Conservation (phyloP, 1,140 invertebrate species). For the Drosophila serrata region DNA sequence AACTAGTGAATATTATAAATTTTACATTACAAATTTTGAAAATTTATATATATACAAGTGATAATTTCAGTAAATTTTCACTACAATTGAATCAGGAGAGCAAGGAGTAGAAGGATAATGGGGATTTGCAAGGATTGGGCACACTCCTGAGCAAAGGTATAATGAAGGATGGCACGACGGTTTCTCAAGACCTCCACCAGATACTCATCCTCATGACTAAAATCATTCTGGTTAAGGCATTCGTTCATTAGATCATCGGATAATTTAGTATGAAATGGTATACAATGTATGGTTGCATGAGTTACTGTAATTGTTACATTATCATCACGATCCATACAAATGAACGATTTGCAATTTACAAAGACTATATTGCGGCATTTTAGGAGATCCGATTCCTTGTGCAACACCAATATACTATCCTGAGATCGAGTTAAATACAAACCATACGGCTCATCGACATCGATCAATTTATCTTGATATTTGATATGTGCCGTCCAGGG, state of each 20-base stretch:
- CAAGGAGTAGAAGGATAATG: neutral
- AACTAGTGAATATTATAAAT: neutral
- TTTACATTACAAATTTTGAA: neutral
- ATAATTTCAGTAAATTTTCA: neutral
- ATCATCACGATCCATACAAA: constrained; percentile 1
- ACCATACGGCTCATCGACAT: constrained; percentile 34
- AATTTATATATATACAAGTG: neutral
- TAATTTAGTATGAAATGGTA: constrained; percentile 59
- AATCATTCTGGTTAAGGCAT: constrained; percentile 18
- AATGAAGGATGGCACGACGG: constrained; percentile 39
- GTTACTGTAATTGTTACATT: constrained; percentile 23
- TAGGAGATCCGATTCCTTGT: constrained; percentile 45
- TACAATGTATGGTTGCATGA: constrained; percentile 27
- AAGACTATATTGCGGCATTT: constrained; percentile 12
- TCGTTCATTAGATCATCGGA: constrained; percentile 54
- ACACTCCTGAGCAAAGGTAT: constrained; percentile 4
- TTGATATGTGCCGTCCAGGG: constrained; percentile 31
- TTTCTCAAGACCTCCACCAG: constrained; percentile 23
- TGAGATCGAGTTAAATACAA: constrained; percentile 36
- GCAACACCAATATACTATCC: constrained; percentile 28
- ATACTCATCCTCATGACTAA: neutral
- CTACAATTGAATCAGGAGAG: neutral
- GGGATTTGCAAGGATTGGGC: neutral
- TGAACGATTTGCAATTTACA: constrained; percentile 20
- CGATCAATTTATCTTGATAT: constrained; percentile 49